A percentile compares a stretch with the other conserved stretches of the same genome.
These are phyloP conservation scores for Onchidella celtica DNA, from an alignment of 2,888 invertebrate species.

Conservation along the genomic window DNA sequence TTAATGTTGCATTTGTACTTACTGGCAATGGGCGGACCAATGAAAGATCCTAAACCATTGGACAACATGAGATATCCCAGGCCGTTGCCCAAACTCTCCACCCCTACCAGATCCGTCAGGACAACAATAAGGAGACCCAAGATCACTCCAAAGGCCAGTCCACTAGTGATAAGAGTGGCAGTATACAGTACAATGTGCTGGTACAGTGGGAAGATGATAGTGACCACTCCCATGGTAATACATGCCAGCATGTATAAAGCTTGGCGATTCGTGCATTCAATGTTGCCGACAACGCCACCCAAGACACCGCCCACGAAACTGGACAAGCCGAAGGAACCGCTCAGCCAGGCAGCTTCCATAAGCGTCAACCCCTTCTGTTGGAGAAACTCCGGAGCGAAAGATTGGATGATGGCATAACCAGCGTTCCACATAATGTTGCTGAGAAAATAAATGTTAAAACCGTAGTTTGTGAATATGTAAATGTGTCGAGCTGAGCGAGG, in stretches of 20 bases:
- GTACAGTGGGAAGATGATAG: constrained; percentile 55
- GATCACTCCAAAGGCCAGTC: constrained; percentile 68
- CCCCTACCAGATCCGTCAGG: constrained; percentile 67
- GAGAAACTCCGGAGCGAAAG: constrained; percentile 67
- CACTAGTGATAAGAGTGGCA: constrained; percentile 57
- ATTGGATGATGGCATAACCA: constrained; percentile 59
- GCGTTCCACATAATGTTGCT: constrained; percentile 73
- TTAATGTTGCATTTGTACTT: too few relatives aligned
- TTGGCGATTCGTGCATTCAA: constrained; percentile 57
- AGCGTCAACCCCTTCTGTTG: constrained; percentile 59
- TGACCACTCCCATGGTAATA: constrained; percentile 59
- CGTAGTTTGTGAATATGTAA: constrained; percentile 58
- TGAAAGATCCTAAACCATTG: constrained; percentile 70
- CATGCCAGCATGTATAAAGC: constrained; percentile 63
- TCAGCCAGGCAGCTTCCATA: constrained; percentile 60
- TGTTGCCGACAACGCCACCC: constrained; percentile 40
- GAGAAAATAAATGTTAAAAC: constrained; percentile 67
- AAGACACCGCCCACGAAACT: constrained; percentile 42
- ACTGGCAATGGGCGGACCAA: constrained; percentile 70
- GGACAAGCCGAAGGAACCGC: constrained; percentile 55
- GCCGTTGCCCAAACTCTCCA: constrained; percentile 64
- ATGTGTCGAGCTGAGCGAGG: constrained; percentile 39
- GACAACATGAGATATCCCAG: constrained; percentile 72
- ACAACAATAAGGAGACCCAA: constrained; percentile 71
- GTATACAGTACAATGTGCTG: constrained; percentile 37